These are phyloP conservation scores for Hydropsyche betteni DNA, from an alignment of 2,888 invertebrate genomes.

Conservation along the genomic window DNA sequence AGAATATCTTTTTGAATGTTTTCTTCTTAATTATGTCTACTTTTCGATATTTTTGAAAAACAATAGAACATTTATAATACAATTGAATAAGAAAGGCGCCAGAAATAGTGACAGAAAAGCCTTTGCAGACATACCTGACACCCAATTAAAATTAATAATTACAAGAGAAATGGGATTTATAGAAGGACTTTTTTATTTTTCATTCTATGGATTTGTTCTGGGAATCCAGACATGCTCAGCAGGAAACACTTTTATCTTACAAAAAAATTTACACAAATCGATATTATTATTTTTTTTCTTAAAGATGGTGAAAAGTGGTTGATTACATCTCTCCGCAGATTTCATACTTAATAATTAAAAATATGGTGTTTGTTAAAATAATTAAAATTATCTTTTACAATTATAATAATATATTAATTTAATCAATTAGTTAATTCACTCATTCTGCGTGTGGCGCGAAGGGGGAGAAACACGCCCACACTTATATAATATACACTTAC, in stretches of 20 bases:
- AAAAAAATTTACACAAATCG: constrained; percentile 51
- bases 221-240: constrained; percentile 33
- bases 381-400: constrained; percentile 53
- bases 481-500: constrained; percentile 51
- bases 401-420: constrained; percentile 50
- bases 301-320: constrained; percentile 39
- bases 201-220: constrained; percentile 20
- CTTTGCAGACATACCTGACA: constrained; percentile 31
- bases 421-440: constrained; percentile 50
- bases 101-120: constrained; percentile 34
- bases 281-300: background rate
- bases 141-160: constrained; percentile 49
- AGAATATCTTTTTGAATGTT: constrained; percentile 46
- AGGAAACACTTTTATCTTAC: constrained; percentile 51
- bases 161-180: constrained; percentile 47
- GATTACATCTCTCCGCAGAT: constrained; percentile 49
- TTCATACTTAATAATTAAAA: constrained; percentile 53
- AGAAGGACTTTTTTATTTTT: too few species aligned
- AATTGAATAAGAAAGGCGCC: constrained; percentile 46
- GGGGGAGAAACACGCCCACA: constrained; percentile 49
- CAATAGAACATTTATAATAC: constrained; percentile 51
- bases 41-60: constrained; percentile 51
- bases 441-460: constrained; percentile 48
- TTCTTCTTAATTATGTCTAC: constrained; percentile 49
- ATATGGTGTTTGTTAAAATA: constrained; percentile 54